Evolutionary conservation across 1,140 invertebrate species (phyloP).

Genomic region (Magallana ariakensis): DNA sequence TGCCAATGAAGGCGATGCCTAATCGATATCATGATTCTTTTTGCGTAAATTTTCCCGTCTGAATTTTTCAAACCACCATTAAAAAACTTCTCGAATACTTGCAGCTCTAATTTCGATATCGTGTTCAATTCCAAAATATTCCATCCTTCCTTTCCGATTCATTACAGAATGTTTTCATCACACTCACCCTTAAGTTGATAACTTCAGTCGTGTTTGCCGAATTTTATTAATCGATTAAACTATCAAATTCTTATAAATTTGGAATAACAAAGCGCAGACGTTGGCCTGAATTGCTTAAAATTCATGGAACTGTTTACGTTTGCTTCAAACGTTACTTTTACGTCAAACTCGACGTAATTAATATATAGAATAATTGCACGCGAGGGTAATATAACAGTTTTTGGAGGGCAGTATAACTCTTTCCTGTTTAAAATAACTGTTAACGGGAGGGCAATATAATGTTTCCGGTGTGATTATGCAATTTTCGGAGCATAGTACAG

Average conservation of each 20-base stretch:
- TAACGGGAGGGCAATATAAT: no score
- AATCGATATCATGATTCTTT: constrained; percentile 15
- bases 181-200: neutral
- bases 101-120: neutral
- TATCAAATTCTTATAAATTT: neutral
- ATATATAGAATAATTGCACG: neutral
- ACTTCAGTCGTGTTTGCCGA: neutral
- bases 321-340: neutral
- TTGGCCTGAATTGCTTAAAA: neutral
- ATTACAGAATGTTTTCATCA: neutral
- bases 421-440: no score
- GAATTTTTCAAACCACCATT: constrained; percentile 16
- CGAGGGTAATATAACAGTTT: neutral
- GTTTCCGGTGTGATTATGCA: no score
- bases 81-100: neutral
- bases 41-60: constrained; percentile 35
- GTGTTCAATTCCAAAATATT: neutral
- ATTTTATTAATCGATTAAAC: neutral
- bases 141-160: constrained; percentile 2
- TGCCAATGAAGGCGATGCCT: constrained; percentile 42
- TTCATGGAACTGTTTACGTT: neutral
- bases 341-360: neutral
- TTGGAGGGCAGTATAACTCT: neutral
- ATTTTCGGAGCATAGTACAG: no score
- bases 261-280: neutral